These are phyloP conservation scores for Nymphalis c-album DNA, from an alignment of 2,888 invertebrate genomes.

Conservation along the genomic window DNA sequence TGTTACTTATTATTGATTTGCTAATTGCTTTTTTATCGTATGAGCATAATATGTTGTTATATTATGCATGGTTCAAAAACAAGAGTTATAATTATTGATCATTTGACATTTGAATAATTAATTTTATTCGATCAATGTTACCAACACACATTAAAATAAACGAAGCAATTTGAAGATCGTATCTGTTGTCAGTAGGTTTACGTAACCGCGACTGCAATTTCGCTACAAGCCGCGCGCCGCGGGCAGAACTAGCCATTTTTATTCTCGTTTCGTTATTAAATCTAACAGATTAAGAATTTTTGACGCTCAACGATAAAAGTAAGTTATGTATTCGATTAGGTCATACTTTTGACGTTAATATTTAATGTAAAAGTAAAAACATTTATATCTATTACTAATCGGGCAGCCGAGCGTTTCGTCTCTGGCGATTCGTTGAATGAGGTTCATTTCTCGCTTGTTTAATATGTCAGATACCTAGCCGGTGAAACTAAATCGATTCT, in stretches of 20 bases:
- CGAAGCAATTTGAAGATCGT: neutral
- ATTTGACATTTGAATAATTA: neutral
- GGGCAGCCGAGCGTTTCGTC: conserved; percentile 42
- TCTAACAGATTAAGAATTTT: conserved; percentile 24
- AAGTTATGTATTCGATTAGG: conserved; percentile 14
- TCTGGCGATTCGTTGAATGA: conserved; percentile 44
- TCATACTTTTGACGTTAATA: conserved; percentile 20
- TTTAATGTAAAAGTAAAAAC: conserved; percentile 16
- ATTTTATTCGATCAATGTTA: neutral
- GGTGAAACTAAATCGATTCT: conserved; percentile 71
- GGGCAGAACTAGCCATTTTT: conserved; percentile 18
- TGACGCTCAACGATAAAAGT: conserved; percentile 21
- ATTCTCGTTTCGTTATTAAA: conserved; percentile 22
- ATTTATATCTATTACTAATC: conserved; percentile 31
- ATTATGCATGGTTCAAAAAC: too few species aligned
- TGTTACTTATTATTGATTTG: too few species aligned
- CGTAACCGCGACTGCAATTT: conserved; percentile 24
- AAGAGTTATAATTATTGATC: neutral
- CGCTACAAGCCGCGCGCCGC: conserved; percentile 20
- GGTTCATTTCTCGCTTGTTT: conserved; percentile 57
- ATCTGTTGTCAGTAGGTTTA: conserved; percentile 13
- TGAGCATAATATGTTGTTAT: too few species aligned
- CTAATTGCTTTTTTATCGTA: too few species aligned
- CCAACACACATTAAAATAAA: neutral
- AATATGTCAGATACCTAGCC: conserved; percentile 48